Percentiles rank a stretch among this genome's conserved stretches.
Evolutionary conservation across 2,113 vertebrate species (phyloP).

Genomic region (Pontoporia blainvillei): DNA sequence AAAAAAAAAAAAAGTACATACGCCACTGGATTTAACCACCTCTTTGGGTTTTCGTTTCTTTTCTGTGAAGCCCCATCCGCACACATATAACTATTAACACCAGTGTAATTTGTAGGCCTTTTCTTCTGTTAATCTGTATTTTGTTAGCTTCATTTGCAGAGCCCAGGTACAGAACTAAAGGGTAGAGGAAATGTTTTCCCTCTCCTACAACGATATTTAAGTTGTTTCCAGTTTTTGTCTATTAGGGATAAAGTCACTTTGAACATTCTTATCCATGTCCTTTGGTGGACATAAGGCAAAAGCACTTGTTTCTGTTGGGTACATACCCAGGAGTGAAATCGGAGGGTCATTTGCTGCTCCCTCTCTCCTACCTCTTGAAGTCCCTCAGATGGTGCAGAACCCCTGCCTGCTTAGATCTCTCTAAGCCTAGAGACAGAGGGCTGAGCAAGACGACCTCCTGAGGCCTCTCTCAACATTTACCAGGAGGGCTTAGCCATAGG

Average conservation of each 20-base stretch:
- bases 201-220: neutral
- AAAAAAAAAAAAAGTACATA: too few relatives aligned
- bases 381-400: neutral
- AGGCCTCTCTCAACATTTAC: conserved; percentile 39
- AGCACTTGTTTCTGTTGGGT: neutral
- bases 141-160: neutral
- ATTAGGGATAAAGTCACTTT: neutral
- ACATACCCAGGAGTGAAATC: neutral
- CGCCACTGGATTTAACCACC: neutral
- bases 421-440: neutral
- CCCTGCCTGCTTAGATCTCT: neutral
- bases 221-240: neutral
- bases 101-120: neutral
- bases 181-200: neutral
- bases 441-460: neutral
- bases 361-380: neutral
- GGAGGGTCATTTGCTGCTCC: neutral
- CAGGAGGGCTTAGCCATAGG: neutral
- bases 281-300: neutral
- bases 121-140: neutral
- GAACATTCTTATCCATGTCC: neutral
- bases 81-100: neutral
- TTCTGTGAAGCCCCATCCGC: neutral
- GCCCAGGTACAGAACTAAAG: neutral
- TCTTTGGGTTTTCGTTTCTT: neutral